These are phyloP conservation scores for Phortica okadai DNA, from an alignment of 2,888 invertebrate genomes.

Conservation along the genomic window DNA sequence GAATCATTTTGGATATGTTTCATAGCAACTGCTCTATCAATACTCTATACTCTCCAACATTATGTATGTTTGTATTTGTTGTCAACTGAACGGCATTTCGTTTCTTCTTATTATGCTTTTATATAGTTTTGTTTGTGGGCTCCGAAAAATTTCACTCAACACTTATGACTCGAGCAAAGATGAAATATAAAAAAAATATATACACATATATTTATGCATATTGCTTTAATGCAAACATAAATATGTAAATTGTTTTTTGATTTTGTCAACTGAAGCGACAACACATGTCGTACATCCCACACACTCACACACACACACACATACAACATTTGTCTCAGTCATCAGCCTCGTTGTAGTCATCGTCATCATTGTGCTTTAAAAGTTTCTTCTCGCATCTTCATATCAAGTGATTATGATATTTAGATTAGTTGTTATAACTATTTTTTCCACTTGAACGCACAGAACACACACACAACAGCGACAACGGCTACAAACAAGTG, in stretches of 20 bases:
- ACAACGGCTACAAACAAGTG: too few relatives aligned
- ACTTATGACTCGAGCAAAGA: not conserved
- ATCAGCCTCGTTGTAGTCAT: too few relatives aligned
- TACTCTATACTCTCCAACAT: too few relatives aligned
- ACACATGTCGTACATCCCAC: slow-evolving; percentile 19
- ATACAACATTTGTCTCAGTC: not conserved
- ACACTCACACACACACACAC: not conserved
- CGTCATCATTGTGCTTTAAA: too few relatives aligned
- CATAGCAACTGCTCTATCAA: too few relatives aligned
- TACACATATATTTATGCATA: slow-evolving; percentile 1
- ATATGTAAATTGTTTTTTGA: slow-evolving; percentile 36
- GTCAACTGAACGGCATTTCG: not conserved
- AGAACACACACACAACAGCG: not conserved
- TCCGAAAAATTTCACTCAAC: not conserved
- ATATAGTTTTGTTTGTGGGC: not conserved
- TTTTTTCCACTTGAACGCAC: slow-evolving; percentile 9
- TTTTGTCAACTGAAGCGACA: slow-evolving; percentile 35
- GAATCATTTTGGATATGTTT: too few relatives aligned
- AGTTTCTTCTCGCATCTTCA: too few relatives aligned
- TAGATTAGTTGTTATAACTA: slow-evolving; percentile 21
- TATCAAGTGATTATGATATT: slow-evolving; percentile 31
- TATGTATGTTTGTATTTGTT: not conserved
- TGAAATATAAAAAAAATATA: not conserved
- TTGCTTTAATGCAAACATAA: slow-evolving; percentile 32
- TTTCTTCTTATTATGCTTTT: not conserved